Conservation (phyloP, 2,888 invertebrate genomes). For the Amorpha juglandis region DNA sequence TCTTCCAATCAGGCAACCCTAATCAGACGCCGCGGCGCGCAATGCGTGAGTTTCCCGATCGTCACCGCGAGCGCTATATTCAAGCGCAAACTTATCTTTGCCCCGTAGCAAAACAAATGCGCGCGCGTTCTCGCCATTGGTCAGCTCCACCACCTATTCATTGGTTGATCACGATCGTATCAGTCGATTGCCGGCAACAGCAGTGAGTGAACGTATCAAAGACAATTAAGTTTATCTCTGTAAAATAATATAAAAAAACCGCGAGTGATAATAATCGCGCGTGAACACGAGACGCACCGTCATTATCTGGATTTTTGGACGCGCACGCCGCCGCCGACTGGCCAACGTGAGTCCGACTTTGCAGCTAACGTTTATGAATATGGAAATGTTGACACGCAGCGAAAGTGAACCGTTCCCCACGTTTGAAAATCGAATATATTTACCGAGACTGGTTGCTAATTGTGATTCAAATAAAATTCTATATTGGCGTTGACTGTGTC, state of each 20-base stretch:
- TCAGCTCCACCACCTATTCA: neutral
- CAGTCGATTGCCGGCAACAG: slow-evolving; percentile 20
- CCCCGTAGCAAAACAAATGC: neutral
- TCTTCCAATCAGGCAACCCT: too few species aligned
- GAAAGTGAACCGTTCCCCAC: slow-evolving; percentile 17
- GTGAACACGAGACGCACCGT: neutral
- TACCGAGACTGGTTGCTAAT: slow-evolving; percentile 6
- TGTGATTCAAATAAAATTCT: slow-evolving; percentile 9
- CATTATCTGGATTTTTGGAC: slow-evolving; percentile 18
- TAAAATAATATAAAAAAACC: neutral
- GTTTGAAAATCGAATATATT: slow-evolving; percentile 19
- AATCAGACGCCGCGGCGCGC: too few species aligned
- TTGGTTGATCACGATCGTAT: slow-evolving; percentile 17
- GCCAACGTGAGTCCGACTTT: slow-evolving; percentile 10
- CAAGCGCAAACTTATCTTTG: neutral
- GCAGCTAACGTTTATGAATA: slow-evolving; percentile 11
- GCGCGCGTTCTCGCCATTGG: slow-evolving; percentile 4
- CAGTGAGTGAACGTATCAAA: neutral
- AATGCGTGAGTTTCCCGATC: neutral
- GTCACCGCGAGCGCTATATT: neutral
- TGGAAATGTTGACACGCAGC: slow-evolving; percentile 17
- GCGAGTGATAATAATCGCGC: slow-evolving; percentile 22
- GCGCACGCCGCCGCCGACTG: slow-evolving; percentile 14
- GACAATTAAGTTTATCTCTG: neutral
- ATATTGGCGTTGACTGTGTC: neutral